A percentile compares a stretch with the other conserved stretches of the same genome.
Evolutionary conservation across 2,113 vertebrate genomes (phyloP).

Genomic region (Hyaena hyaena): DNA sequence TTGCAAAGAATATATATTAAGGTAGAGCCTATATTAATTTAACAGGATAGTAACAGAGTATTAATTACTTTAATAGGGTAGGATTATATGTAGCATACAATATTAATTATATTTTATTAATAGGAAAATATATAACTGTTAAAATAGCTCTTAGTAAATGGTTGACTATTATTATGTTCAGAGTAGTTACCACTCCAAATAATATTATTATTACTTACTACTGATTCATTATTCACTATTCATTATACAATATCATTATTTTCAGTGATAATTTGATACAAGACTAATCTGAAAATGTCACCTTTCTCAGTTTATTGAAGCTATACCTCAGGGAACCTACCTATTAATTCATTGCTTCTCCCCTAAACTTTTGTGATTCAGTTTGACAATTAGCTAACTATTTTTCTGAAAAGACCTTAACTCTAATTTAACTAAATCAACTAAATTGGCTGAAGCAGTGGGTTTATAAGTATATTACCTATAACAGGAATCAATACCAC

Average conservation of each 20-base stretch:
- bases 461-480: not conserved
- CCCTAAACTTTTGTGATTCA: not conserved
- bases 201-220: not conserved
- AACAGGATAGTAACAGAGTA: not conserved
- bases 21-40: not conserved
- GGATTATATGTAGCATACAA: not conserved
- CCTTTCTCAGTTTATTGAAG: not conserved
- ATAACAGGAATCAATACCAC: not conserved
- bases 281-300: not conserved
- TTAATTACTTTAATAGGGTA: not conserved
- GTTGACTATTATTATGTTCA: not conserved
- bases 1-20: not conserved
- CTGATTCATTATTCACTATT: not conserved
- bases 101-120: not conserved
- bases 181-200: not conserved
- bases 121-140: not conserved
- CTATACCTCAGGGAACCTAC: not conserved
- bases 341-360: not conserved
- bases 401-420: slow-evolving; percentile 26
- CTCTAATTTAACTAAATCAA: slow-evolving; percentile 29
- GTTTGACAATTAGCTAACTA: not conserved
- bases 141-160: not conserved
- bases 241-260: not conserved
- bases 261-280: not conserved
- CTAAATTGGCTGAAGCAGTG: not conserved